Base-by-base conservation (phyloP, 2,888 invertebrate genomes). In the Trachelus stipa region DNA sequence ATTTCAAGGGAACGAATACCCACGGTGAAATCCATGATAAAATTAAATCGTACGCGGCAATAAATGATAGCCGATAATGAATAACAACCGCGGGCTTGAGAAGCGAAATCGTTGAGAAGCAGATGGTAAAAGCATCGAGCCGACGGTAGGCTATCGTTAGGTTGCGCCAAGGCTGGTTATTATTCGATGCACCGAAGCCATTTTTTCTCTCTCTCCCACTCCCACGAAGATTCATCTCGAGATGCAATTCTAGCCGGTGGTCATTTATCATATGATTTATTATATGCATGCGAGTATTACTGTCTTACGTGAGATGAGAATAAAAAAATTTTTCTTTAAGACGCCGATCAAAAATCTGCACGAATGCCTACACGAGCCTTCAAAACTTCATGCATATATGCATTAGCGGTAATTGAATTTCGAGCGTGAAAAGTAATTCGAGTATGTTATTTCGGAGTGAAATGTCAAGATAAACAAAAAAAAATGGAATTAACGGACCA, bases 91-190 rank as follows among this genome's bases (percentile, higher is more conserved):
- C 34, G 69, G n/a, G 33, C 11, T 23, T 77, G 77, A 78, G 79
- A 78, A 77, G 69, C 34, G 69, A 40, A 23, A 34, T 34, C 74
- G 75, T 74, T 2, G 23, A 73, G 73, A 56, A 77, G 30, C 68
- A n/a, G 56, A 73, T 73, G 73, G 73, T 73, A 31, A 31, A 40
- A 68, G 71, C 69, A 33, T 34, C 12, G 71, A 73, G 69, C 76
- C 30, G 78, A 77, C 78, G 79, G 79, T 74, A 79, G 82, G 78
- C 79, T 81, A 83, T 82, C 79, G 77, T 77, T 31, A 71, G 56
- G 56, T 56, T 56, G 56, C 56, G 56, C 56, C 56, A 23, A 56
- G 56, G 23, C 56, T 56, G 9, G 56, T 56, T 56, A 56, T 56
- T 56, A 56, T 56, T 56, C 56, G 56, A 56, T 56, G 56, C 56